These are phyloP conservation scores for Sweltsa coloradensis DNA, from an alignment of 1,140 invertebrate genomes.

Conservation along the genomic window DNA sequence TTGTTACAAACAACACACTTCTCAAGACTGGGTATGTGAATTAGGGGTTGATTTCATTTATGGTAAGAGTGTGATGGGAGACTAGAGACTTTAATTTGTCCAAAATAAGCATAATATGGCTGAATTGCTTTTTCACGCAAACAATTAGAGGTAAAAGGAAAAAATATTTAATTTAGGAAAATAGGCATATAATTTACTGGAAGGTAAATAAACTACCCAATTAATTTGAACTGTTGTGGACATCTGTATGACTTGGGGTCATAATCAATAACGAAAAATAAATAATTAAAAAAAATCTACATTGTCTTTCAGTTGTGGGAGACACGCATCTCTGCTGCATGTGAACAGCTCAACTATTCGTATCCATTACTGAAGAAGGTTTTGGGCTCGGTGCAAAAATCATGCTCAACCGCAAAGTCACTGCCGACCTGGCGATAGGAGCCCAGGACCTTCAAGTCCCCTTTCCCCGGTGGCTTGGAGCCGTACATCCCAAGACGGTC, in stretches of 20 bases:
- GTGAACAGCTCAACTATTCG: constrained; percentile 57
- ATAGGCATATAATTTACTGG: no score
- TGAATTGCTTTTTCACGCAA: neutral
- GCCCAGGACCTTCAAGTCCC: constrained; percentile 66
- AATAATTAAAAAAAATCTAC: neutral
- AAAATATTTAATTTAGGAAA: neutral
- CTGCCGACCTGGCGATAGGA: constrained; percentile 77
- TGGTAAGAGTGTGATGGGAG: no score
- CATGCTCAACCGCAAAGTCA: constrained; percentile 53
- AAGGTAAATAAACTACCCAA: no score
- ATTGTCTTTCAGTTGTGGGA: constrained; percentile 48
- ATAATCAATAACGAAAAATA: neutral
- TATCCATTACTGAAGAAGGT: constrained; percentile 46
- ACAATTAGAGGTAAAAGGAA: neutral
- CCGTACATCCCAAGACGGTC: constrained; percentile 3
- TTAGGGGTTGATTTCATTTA: no score
- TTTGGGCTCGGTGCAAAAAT: constrained; percentile 49
- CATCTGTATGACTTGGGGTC: neutral
- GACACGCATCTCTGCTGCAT: constrained; percentile 53
- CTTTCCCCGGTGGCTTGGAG: constrained; percentile 2
- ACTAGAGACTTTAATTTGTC: no score
- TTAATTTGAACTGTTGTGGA: neutral
- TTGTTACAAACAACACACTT: no score
- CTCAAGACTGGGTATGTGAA: no score
- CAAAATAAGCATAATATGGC: no score